phyloP scores from a whole-genome alignment of 64 coral and sea anemone genomes.

The Orbicella faveolata region DNA sequence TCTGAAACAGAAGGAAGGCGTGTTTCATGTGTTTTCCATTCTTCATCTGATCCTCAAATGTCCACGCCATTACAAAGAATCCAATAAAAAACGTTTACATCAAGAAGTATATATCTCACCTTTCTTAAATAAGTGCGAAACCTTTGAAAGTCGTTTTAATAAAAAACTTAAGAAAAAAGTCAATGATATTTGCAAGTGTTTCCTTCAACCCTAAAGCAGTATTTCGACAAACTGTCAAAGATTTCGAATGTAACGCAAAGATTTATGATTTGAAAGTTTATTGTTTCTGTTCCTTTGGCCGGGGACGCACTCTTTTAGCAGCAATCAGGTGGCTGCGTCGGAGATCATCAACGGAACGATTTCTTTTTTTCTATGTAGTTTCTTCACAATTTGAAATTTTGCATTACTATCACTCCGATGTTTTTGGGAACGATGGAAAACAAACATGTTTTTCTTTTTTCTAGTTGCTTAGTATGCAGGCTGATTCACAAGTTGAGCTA shows the following conservation, averaged over 20 bases:
- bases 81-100: not conserved
- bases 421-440: not conserved
- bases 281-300: not conserved
- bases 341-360: not conserved
- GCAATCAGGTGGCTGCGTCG: slow-evolving; percentile 16
- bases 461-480: not conserved
- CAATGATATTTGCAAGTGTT: slow-evolving; percentile 24
- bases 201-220: not conserved
- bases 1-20: slow-evolving; percentile 29
- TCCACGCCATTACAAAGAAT: not conserved
- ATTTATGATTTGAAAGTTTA: slow-evolving; percentile 37
- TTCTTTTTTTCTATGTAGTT: not conserved
- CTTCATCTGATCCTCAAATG: not conserved
- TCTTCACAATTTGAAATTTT: not conserved
- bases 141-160: not conserved
- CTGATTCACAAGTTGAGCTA: not conserved
- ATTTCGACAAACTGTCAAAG: slow-evolving; percentile 19
- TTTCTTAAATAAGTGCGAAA: not conserved
- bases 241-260: not conserved
- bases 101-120: not conserved
- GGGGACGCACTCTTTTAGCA: not conserved
- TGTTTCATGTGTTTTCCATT: slow-evolving; percentile 2
- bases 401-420: no score
- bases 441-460: not conserved
- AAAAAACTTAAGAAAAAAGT: not conserved